Conservation (phyloP, 2,888 invertebrate genomes). For the Phyllotreta striolata region DNA sequence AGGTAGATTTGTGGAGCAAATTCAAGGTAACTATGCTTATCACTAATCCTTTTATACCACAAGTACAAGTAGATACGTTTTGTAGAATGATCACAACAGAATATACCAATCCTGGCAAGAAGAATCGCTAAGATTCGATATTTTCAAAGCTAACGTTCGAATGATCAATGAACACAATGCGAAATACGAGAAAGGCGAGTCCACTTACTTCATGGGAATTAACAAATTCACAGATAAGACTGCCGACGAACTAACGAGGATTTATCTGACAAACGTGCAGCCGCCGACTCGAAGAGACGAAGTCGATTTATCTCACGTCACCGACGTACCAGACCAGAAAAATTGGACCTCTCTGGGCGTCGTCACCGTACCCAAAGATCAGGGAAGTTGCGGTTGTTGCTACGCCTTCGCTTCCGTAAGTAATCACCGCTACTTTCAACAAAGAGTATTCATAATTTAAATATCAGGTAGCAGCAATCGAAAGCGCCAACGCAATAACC, state of each 20-base stretch:
- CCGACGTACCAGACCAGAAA: conserved; percentile 19
- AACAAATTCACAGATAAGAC: conserved; percentile 37
- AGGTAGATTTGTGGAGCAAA: conserved; percentile 14
- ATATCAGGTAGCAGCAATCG: conserved; percentile 51
- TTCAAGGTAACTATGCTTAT: conserved; percentile 17
- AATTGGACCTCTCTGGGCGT: conserved; percentile 34
- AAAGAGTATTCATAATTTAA: neutral
- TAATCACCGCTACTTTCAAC: conserved; percentile 1
- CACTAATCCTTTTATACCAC: too few species aligned
- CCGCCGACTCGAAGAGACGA: neutral
- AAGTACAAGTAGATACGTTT: neutral
- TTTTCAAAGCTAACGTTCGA: conserved; percentile 30
- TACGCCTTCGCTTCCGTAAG: conserved; percentile 35
- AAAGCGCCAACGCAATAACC: conserved; percentile 45
- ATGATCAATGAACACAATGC: conserved; percentile 34
- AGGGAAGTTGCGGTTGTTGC: conserved; percentile 32
- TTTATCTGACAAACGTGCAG: conserved; percentile 3
- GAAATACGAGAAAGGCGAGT: conserved; percentile 31
- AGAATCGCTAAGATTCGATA: conserved; percentile 26
- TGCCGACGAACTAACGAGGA: conserved; percentile 24
- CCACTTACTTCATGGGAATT: conserved; percentile 27
- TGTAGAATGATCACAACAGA: conserved; percentile 29
- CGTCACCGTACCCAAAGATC: conserved; percentile 28
- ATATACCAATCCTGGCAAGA: conserved; percentile 28
- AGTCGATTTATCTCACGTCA: neutral